Conservation (phyloP, 2,113 vertebrate genomes). For the Sterna hirundo region DNA sequence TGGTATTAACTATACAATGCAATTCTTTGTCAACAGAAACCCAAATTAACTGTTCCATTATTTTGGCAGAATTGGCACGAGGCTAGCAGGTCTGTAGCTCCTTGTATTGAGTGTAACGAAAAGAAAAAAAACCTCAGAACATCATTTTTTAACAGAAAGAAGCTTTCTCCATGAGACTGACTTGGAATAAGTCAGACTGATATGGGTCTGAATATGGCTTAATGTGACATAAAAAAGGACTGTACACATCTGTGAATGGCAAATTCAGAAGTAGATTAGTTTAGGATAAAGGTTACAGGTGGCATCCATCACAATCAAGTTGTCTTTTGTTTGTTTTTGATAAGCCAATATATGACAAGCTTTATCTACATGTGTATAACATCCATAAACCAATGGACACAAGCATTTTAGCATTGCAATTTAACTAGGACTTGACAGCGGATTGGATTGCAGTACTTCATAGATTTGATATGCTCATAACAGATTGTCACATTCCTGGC, state of each 20-base stretch:
- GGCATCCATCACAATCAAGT: slow-evolving; percentile 38
- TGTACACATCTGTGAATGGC: not conserved
- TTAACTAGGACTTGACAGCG: slow-evolving; percentile 3
- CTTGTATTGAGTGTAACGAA: not conserved
- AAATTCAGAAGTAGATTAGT: slow-evolving; percentile 31
- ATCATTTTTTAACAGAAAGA: not conserved
- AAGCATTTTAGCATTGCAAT: not conserved
- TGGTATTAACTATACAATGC: slow-evolving; percentile 8
- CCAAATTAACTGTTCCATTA: slow-evolving; percentile 19
- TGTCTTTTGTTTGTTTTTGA: slow-evolving; percentile 37
- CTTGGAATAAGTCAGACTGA: not conserved
- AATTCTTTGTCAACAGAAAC: slow-evolving; percentile 38
- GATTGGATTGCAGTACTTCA: slow-evolving; percentile 1
- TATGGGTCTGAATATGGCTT: not conserved
- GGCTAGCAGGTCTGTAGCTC: not conserved
- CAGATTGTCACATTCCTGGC: slow-evolving; percentile 40
- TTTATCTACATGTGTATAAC: not conserved
- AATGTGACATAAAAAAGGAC: not conserved
- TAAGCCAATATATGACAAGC: slow-evolving; percentile 31
- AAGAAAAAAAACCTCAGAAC: not conserved
- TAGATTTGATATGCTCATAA: slow-evolving; percentile 9
- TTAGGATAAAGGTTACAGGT: slow-evolving; percentile 34
- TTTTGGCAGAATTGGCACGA: not conserved
- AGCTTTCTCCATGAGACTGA: not conserved
- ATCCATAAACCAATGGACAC: slow-evolving; percentile 27